phyloP scores from a whole-genome alignment of 2,888 invertebrate species.

The Clostera curtula region DNA sequence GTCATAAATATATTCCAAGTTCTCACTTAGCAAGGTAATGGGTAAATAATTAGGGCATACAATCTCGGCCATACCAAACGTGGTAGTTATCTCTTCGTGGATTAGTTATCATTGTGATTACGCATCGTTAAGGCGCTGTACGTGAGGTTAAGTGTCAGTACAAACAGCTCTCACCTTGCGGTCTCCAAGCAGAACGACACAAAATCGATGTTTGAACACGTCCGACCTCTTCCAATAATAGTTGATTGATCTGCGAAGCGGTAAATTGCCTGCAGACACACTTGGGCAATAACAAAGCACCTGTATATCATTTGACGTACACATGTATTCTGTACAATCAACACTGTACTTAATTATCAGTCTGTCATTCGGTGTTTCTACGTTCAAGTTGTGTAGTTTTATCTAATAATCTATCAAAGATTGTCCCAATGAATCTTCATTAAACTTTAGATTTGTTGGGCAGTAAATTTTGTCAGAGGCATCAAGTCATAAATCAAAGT shows the following conservation, averaged over 20 bases:
- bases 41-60: constrained; percentile 18
- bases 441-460: constrained; percentile 28
- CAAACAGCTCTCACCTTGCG: constrained; percentile 54
- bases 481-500: constrained; percentile 65
- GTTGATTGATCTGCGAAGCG: constrained; percentile 63
- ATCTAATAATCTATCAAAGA: not conserved
- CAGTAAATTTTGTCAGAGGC: constrained; percentile 43
- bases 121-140: constrained; percentile 54
- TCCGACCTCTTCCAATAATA: constrained; percentile 71
- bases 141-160: constrained; percentile 63
- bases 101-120: constrained; percentile 56
- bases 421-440: constrained; percentile 42
- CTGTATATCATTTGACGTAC: constrained; percentile 41
- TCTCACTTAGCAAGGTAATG: constrained; percentile 14
- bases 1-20: no score
- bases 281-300: constrained; percentile 60
- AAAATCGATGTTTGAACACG: constrained; percentile 74
- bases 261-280: constrained; percentile 62
- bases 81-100: constrained; percentile 23
- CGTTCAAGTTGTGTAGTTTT: not conserved
- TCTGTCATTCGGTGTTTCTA: constrained; percentile 29
- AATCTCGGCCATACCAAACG: constrained; percentile 9
- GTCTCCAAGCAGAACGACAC: constrained; percentile 57
- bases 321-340: constrained; percentile 31
- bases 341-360: constrained; percentile 54